Conservation (phyloP, 2,113 vertebrate species). For the Leptosomus discolor region DNA sequence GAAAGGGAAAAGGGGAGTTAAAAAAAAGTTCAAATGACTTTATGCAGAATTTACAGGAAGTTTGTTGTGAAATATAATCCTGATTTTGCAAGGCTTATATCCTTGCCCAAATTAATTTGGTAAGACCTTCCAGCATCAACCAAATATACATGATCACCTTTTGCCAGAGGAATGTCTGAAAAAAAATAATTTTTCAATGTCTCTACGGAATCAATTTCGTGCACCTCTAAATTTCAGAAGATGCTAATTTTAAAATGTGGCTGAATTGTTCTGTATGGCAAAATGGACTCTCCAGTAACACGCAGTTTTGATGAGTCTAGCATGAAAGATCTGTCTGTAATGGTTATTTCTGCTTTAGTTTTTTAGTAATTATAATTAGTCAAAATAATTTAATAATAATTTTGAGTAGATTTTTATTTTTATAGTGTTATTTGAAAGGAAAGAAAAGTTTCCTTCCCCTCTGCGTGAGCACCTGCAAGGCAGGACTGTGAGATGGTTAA, state of each 20-base stretch:
- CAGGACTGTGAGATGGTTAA: neutral
- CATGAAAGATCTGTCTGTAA: neutral
- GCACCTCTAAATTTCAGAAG: neutral
- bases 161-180: neutral
- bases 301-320: neutral
- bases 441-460: neutral
- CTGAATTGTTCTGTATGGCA: neutral
- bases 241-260: neutral
- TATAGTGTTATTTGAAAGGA: slow-evolving; percentile 5
- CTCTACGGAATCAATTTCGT: neutral
- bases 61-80: neutral
- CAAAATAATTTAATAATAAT: neutral
- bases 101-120: neutral
- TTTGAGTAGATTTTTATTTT: neutral
- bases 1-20: neutral
- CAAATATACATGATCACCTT: neutral
- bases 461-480: neutral
- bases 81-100: neutral
- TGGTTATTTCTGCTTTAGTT: neutral
- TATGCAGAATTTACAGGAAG: neutral
- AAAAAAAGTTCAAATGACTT: neutral
- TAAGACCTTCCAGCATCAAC: neutral
- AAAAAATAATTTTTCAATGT: neutral
- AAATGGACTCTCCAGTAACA: neutral
- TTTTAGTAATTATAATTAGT: neutral